Evolutionary conservation across 1,140 invertebrate species (phyloP).

Genomic region (Rhagoletis pomonella): DNA sequence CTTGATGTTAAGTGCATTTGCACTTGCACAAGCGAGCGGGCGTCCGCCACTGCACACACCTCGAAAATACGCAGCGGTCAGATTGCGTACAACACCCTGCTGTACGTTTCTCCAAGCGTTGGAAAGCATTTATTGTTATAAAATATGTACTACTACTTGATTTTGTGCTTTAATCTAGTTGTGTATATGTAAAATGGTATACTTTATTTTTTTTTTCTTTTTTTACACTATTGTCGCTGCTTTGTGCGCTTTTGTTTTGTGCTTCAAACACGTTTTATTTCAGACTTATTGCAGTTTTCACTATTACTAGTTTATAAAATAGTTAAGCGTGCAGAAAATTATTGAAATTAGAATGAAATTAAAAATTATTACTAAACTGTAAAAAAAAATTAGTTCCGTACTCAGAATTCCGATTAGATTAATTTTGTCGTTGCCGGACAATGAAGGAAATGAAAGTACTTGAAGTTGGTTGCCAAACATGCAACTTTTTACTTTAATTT

Average conservation of each 20-base stretch:
- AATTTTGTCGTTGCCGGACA: neutral
- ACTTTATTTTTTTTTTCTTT: slow-evolving; percentile 2
- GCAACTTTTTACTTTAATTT: too few species aligned
- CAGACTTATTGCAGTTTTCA: neutral
- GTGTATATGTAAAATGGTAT: neutral
- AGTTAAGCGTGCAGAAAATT: slow-evolving; percentile 27
- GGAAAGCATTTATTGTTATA: slow-evolving; percentile 55
- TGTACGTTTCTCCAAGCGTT: slow-evolving; percentile 56
- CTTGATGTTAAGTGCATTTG: slow-evolving; percentile 12
- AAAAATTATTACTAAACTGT: slow-evolving; percentile 48
- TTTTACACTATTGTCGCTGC: slow-evolving; percentile 10
- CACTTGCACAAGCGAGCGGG: slow-evolving; percentile 29
- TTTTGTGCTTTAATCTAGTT: slow-evolving; percentile 18
- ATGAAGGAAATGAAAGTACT: neutral
- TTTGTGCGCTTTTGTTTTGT: slow-evolving; percentile 13
- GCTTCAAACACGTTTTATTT: neutral
- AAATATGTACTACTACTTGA: neutral
- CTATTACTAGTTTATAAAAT: slow-evolving; percentile 6
- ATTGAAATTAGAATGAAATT: slow-evolving; percentile 42
- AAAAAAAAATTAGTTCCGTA: slow-evolving; percentile 32
- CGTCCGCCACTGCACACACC: slow-evolving; percentile 55
- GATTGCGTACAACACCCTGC: slow-evolving; percentile 55
- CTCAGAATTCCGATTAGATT: slow-evolving; percentile 29
- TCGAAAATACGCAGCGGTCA: slow-evolving; percentile 59
- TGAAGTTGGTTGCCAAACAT: neutral